Percentiles rank a stretch among this genome's conserved stretches.
These are phyloP conservation scores for Hyles lineata DNA, from an alignment of 2,888 invertebrate genomes.

Conservation along the genomic window DNA sequence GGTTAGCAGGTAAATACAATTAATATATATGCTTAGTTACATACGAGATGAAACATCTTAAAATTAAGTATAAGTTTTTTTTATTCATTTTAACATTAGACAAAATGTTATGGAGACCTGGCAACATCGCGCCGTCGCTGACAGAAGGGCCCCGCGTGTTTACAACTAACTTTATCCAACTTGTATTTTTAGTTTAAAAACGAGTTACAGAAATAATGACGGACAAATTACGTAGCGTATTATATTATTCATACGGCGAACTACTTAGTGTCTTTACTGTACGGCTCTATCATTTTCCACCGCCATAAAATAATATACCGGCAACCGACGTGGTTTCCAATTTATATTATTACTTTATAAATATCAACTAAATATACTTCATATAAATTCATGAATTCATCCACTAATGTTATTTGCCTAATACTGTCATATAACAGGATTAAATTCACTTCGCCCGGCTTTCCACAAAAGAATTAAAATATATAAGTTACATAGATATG, in stretches of 20 bases:
- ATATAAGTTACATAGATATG: neutral
- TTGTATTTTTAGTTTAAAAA: slow-evolving; percentile 71
- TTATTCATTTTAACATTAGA: neutral
- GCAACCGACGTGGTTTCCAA: neutral
- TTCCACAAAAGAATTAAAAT: neutral
- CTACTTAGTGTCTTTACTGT: slow-evolving; percentile 9
- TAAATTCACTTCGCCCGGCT: neutral
- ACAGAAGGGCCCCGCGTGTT: slow-evolving; percentile 47
- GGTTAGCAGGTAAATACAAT: too few species aligned
- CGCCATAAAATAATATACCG: neutral
- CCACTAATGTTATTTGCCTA: neutral
- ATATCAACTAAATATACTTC: neutral
- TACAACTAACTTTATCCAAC: slow-evolving; percentile 66
- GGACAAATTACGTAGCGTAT: slow-evolving; percentile 51
- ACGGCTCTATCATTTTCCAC: neutral
- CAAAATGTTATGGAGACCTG: neutral
- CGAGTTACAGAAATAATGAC: slow-evolving; percentile 35
- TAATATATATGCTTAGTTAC: too few species aligned
- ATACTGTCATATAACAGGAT: too few species aligned
- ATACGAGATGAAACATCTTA: too few species aligned
- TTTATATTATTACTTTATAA: slow-evolving; percentile 13
- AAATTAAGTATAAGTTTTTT: neutral
- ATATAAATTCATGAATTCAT: neutral
- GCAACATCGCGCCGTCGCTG: slow-evolving; percentile 39
- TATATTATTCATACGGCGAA: slow-evolving; percentile 54